phyloP scores from a whole-genome alignment of 2,888 invertebrate genomes.

The Mesorhabditis spiculigera region DNA sequence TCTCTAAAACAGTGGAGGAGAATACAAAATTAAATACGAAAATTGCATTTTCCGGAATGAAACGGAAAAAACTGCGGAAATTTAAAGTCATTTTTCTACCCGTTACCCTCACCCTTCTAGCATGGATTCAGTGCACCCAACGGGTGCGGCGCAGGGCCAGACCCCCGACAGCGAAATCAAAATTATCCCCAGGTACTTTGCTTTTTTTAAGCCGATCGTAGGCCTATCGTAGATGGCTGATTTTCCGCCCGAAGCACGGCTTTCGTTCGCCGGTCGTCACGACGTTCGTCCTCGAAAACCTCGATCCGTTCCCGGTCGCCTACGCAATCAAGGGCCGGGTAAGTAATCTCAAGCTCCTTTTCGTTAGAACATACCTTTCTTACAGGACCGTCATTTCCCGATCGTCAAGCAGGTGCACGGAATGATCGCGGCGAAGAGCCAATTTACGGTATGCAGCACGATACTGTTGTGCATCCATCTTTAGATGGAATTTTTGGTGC shows the following conservation, averaged over 20 bases:
- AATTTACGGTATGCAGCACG: background rate
- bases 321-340: constrained; percentile 20
- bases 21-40: no score
- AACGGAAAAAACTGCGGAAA: no score
- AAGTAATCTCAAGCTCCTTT: background rate
- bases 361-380: background rate
- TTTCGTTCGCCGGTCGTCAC: constrained; percentile 19
- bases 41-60: no score
- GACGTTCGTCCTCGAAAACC: constrained; percentile 21
- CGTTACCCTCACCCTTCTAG: no score
- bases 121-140: no score
- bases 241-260: constrained; percentile 19
- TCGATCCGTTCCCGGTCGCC: constrained; percentile 20
- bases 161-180: background rate
- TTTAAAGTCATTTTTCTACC: no score
- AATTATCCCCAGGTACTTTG: background rate
- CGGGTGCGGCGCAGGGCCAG: background rate
- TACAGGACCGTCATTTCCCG: constrained; percentile 5
- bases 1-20: no score
- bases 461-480: background rate
- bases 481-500: background rate
- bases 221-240: constrained; percentile 13
- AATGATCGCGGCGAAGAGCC: background rate
- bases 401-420: constrained; percentile 4
- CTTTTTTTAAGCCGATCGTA: background rate